Conservation (phyloP, 2,888 invertebrate species). For the Lasioglossum leucozonium region DNA sequence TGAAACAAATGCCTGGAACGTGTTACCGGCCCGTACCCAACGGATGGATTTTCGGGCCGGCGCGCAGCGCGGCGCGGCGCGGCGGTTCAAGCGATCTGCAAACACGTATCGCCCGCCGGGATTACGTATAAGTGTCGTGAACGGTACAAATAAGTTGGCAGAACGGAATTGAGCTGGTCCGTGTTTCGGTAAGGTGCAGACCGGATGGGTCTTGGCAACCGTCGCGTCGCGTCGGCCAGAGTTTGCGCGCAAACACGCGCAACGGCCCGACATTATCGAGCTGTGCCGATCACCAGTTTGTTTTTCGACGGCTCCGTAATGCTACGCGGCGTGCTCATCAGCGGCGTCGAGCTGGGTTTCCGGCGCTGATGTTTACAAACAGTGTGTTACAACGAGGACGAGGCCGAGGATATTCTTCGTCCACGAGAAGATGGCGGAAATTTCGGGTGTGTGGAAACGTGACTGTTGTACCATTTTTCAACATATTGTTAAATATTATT, state of each 20-base stretch:
- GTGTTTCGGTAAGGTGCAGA: slow-evolving; percentile 9
- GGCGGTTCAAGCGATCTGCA: slow-evolving; percentile 61
- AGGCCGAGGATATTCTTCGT: too few species aligned
- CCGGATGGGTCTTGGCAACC: not conserved
- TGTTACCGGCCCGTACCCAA: slow-evolving; percentile 33
- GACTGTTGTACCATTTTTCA: too few species aligned
- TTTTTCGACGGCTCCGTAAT: not conserved
- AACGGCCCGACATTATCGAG: slow-evolving; percentile 18
- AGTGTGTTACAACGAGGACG: not conserved
- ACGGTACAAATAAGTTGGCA: slow-evolving; percentile 48
- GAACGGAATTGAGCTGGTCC: slow-evolving; percentile 32
- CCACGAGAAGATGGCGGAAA: too few species aligned
- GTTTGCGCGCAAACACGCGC: slow-evolving; percentile 23
- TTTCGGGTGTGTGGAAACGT: too few species aligned
- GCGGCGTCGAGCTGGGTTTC: not conserved
- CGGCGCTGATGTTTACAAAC: not conserved
- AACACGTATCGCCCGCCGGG: slow-evolving; percentile 54
- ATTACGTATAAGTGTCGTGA: slow-evolving; percentile 58
- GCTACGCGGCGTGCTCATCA: not conserved
- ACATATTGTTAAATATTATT: too few species aligned
- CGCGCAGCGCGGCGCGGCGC: too few species aligned
- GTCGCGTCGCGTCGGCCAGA: not conserved
- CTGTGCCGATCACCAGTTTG: not conserved
- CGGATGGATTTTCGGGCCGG: slow-evolving; percentile 49
- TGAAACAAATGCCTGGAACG: slow-evolving; percentile 62